Conservation (phyloP, 1,140 invertebrate species). For the Saccostrea echinata region DNA sequence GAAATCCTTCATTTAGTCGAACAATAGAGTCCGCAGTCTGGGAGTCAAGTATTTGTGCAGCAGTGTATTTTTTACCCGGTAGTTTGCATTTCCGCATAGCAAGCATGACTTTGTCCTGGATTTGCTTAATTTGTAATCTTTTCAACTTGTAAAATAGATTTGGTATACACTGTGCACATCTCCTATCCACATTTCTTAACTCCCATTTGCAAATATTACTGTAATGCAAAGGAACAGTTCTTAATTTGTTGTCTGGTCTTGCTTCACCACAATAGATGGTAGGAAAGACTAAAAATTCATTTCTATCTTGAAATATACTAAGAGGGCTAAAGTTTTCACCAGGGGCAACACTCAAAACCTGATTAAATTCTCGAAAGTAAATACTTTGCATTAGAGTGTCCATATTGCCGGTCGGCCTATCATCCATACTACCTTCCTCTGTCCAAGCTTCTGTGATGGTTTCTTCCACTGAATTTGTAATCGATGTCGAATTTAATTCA, state of each 20-base stretch:
- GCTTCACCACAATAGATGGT: conserved; percentile 51
- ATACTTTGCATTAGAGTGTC: conserved; percentile 28
- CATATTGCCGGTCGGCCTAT: not conserved
- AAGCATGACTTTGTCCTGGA: conserved; percentile 55
- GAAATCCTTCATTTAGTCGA: conserved; percentile 51
- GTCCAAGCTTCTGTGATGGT: conserved; percentile 2
- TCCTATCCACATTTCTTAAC: conserved; percentile 41
- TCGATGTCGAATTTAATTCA: not conserved
- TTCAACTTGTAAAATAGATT: conserved; percentile 62
- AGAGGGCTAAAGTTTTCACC: conserved; percentile 40
- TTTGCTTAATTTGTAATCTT: conserved; percentile 64
- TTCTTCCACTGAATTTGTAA: not conserved
- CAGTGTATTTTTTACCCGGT: conserved; percentile 58
- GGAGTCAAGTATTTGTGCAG: conserved; percentile 44
- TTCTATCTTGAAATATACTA: conserved; percentile 47
- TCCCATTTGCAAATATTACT: conserved; percentile 58
- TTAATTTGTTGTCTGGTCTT: conserved; percentile 41
- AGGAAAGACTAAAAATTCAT: conserved; percentile 55
- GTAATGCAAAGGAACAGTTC: conserved; percentile 48
- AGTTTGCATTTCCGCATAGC: conserved; percentile 56
- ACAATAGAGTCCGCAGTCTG: conserved; percentile 29
- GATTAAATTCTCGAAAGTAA: not conserved
- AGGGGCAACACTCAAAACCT: conserved; percentile 37
- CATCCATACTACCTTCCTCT: conserved; percentile 16
- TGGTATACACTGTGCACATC: conserved; percentile 43